Evolutionary conservation across 2,888 invertebrate genomes (phyloP), one percentile per base, ranked within the genome.

Genomic region (Amphipoea oculea): DNA sequence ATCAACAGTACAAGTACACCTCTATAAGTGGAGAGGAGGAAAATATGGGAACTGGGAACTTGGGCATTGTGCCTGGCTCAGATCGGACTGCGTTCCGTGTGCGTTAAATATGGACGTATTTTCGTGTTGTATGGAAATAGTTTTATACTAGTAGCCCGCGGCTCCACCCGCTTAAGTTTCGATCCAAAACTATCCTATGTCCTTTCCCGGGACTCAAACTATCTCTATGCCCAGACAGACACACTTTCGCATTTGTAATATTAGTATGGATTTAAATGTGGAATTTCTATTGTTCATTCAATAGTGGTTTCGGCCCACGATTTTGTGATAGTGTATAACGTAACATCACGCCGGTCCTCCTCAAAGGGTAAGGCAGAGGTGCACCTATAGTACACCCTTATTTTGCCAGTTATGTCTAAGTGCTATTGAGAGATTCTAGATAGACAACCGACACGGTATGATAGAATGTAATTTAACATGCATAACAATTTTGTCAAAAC

Each of bases 11-110:
- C 36, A 62, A 63, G 57, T 45, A 63, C 54, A 78, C 51, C 45
- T 63, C 72, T 66, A 67, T 69, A 63, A 63, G 17, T 51, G 65
- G n/a, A 69, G 63, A 63, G 54, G 36, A 12, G 29, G 7, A 54
- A 65, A 70, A 72, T 29, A 48, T 20, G n/a, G 48, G 20, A 29
- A 73, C 42, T 60, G 45, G 57, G 48, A 29, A 79, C 29, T 65
- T 60, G 40, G 14, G 63, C 42, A 73, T 65, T 69, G 63, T 79
- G 73, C 36, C 23, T 20, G 36, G 5, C 45, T 36, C 11, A 45
- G 20, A 20, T 65, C 20, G 20, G 54, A 17, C 29, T 51, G 51
- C 67, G 42, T 5, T n/a, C 17, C 9, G 0, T n/a, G 9, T 20
- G 72, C 23, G 67, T 60, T 75, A n/a, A 70, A 45, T 62, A 9